phyloP scores from a whole-genome alignment of 2,888 invertebrate species.

The Drosophila aldrichi region DNA sequence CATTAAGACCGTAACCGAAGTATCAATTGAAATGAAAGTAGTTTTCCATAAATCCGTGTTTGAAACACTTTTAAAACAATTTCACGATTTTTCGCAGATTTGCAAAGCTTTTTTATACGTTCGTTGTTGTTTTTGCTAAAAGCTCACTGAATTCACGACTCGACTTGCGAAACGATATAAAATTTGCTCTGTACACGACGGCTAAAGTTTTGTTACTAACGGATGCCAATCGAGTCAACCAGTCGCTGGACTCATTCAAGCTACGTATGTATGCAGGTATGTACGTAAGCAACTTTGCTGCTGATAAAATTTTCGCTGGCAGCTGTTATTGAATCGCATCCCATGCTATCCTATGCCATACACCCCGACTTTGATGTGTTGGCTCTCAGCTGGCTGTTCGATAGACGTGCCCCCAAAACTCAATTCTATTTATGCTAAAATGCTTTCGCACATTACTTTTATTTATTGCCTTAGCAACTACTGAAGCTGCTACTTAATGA shows the following conservation, averaged over 20 bases:
- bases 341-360: not conserved
- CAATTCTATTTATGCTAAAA: conserved; percentile 19
- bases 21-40: conserved; percentile 18
- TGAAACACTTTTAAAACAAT: conserved; percentile 37
- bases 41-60: conserved; percentile 9
- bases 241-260: conserved; percentile 45
- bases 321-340: conserved; percentile 27
- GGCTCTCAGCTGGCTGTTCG: conserved; percentile 23
- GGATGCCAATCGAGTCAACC: conserved; percentile 31
- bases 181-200: conserved; percentile 68
- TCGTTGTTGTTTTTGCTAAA: conserved; percentile 27
- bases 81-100: conserved; percentile 64
- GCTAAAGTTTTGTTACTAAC: conserved; percentile 75
- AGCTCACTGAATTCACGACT: conserved; percentile 40
- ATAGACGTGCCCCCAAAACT: conserved; percentile 64
- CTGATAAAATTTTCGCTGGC: conserved; percentile 32
- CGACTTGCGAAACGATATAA: conserved; percentile 42
- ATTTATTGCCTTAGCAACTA: not conserved
- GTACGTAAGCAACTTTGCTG: conserved; percentile 22
- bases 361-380: not conserved
- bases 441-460: conserved; percentile 8
- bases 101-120: conserved; percentile 50
- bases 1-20: conserved; percentile 64
- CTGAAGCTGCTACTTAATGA: not conserved
- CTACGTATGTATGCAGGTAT: not conserved